Evolutionary conservation across 1,140 invertebrate genomes (phyloP), one percentile per base, ranked within the genome.

Genomic region (Drosophila athabasca): DNA sequence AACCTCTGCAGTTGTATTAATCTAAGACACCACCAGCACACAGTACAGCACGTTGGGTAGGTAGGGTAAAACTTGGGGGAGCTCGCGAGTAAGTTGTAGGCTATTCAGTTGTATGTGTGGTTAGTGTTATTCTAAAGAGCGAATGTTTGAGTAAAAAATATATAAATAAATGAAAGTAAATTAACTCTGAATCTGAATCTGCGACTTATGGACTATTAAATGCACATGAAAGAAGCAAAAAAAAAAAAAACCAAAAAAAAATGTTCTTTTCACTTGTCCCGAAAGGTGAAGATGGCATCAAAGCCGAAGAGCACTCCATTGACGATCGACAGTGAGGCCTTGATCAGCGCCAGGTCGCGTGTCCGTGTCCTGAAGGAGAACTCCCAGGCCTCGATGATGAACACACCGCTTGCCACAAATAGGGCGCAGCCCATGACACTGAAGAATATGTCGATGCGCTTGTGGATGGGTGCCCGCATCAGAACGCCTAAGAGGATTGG

Each of bases 231-330:
- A 39, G 11, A 39, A 26, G 24, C 24, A 26, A 5, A 13, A 39
- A 8, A 8, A 22, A 49, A 69, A 58, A 45, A 58, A 58, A 52
- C 51, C 57, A 51, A 11, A 22, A 3, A 31, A 9, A 31, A 31
- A 31, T 3, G 51, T 0, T 22, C n/a, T 13, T 1, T 48, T 88
- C 61, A 91, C 62, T 92, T 91, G 74, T 92, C 95, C 69, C 94
- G 93, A 93, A 95, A 96, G 17, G 95, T 96, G 54, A 96, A 93
- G n/a, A 96, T 92, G 2, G 95, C 94, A 83, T 97, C 96, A 9
- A 96, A 79, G 1, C 96, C 92, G 75, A 97, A 94, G 1, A 96
- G 46, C 3, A 93, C 93, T 11, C 95, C 95, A 76, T 95, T 95
- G 71, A 96, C 94, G 62, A 96, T 95, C 6, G 95, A 93, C 51